Evolutionary conservation across 2,888 invertebrate genomes (phyloP), one percentile per base, ranked within the genome.

Genomic region (Colletes collaris): DNA sequence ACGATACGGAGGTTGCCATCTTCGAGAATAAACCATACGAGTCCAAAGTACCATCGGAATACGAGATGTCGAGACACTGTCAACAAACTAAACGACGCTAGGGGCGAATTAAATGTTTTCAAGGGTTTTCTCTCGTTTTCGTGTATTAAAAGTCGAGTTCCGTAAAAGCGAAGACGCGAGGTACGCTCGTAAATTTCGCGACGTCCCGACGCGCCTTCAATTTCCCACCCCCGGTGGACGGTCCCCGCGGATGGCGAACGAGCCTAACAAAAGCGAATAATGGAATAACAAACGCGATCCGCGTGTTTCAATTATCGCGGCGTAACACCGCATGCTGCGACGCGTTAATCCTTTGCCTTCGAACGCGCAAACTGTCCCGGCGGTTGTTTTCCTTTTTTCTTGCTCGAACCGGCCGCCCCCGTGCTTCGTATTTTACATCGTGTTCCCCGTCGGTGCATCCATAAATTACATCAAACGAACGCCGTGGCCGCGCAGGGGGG

Each of bases 391-490:
- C 10, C 6, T 3, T 19, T 49, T 55, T 13, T 46, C 16, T 0
- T 16, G 1, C 11, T 27, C 56, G 8, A 1, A n/a, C 13, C 13
- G 5, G 7, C 11, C 11, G 27, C 27, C 13, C 35, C 49, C 13
- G 16, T 7, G 13, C 6, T 37, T 58, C 46, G 76, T 52, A 67
- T 44, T 75, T 58, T 52, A 7, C 58, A 46, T 56, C 50, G 62
- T 35, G 62, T 16, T 53, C 46, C 37, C n/a, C 37, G 55, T 73
- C 74, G 65, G 60, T 60, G 49, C 62, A 49, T 49, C 63, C 58
- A 77, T 67, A 75, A 77, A 77, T 75, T 75, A 56, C 74, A 56
- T 37, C n/a, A 52, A 52, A 49, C 55, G 62, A 62, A 55, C 53
- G 46, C 11, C 56, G 56, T 8, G 46, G 50, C 13, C 13, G 13